Evolutionary conservation across 2,888 invertebrate genomes (phyloP).

Genomic region (Rambutsinella grinnellia): DNA sequence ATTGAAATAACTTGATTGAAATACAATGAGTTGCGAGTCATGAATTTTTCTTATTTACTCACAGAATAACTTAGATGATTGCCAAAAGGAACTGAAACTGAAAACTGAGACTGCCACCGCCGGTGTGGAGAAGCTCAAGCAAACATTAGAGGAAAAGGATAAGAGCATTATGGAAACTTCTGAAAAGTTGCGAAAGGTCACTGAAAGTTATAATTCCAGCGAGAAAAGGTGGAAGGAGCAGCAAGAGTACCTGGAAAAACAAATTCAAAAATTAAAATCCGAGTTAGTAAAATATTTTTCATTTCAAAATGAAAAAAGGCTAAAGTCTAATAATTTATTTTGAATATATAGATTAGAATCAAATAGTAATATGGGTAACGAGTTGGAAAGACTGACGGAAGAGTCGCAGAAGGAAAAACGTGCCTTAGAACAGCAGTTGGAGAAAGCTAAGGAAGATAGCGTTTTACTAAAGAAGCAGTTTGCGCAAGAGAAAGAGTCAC

Average conservation of each 20-base stretch:
- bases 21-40: too few relatives aligned
- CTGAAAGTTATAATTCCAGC: conserved; percentile 75
- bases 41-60: too few relatives aligned
- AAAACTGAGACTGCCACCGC: conserved; percentile 17
- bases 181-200: conserved; percentile 75
- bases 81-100: conserved; percentile 26
- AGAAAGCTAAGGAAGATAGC: conserved; percentile 37
- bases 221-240: conserved; percentile 76
- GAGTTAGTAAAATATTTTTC: conserved; percentile 66
- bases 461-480: conserved; percentile 25
- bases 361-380: conserved; percentile 67
- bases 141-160: conserved; percentile 74
- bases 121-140: conserved; percentile 73
- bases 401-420: conserved; percentile 69
- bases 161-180: conserved; percentile 76
- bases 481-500: conserved; percentile 10
- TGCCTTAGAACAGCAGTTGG: conserved; percentile 70
- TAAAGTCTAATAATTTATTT: conserved; percentile 19
- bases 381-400: conserved; percentile 72
- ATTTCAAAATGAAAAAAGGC: too few relatives aligned
- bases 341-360: conserved; percentile 66
- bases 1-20: too few relatives aligned
- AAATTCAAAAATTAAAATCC: conserved; percentile 73
- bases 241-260: conserved; percentile 74
- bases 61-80: conserved; percentile 47